Base-by-base conservation (phyloP, 2,113 vertebrate genomes). In the Theristicus caerulescens region DNA sequence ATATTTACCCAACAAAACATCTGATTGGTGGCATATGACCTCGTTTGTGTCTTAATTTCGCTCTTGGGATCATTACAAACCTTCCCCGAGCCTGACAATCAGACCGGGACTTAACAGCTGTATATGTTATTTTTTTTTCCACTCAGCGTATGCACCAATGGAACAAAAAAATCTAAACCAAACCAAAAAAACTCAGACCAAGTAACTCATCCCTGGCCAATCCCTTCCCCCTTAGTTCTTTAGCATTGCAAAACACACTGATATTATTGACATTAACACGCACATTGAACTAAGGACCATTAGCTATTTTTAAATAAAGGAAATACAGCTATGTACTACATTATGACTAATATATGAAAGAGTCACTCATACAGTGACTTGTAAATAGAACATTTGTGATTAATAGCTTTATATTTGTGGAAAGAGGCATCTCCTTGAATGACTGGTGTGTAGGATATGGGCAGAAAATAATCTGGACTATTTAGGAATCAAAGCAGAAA, bases 281-380 rank as follows among this genome's bases (percentile, higher is more conserved):
- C 14, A 58, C 38, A 55, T 64, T 95, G 61, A 88, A 94, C 66
- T 79, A 64, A 86, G 49, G 69, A 95, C 86, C 61, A 73, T 90
- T 86, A 92, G 27, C 64, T 95, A 62, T 87, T 93, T 96, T 90
- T 82, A 87, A 92, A 82, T 67, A 81, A 88, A 94, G 64, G 86
- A 86, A 92, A 87, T 83, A 95, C 94, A 93, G 64, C 51, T 76
- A 31, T 84, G 31, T 64, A 16, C 69, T 90, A 71, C 55, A 65
- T 59, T 87, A 58, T 96, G 92, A 88, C 58, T 82, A 93, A 95
- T 76, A 80, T 16, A 83, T 57, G 67, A 74, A 82, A 82, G 69
- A 80, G 86, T 78, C 70, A 73, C n/a, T 88, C 65, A 64, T 58
- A 88, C 10, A 52, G 29, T 76, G 77, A 61, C 58, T 85, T 76